Base-by-base conservation (phyloP, 1,140 invertebrate species). In the Palaemon carinicauda region DNA sequence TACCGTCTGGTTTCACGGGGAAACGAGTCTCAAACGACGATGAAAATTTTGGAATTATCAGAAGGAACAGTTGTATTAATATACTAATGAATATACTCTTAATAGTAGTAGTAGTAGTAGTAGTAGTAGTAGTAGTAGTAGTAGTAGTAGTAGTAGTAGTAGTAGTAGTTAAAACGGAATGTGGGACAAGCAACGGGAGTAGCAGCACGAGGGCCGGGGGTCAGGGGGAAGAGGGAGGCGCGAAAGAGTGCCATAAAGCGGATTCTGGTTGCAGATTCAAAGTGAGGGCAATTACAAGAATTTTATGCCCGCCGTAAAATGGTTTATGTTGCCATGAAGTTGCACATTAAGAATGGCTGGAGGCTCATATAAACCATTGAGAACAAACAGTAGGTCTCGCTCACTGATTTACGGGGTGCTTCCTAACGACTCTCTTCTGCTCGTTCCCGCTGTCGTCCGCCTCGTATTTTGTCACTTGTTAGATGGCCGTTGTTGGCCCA, bases 251-350 rank as follows among this genome's bases (percentile, higher is more conserved):
- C 54, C 74, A 54, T 86, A 86, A 86, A 86, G 77, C 27, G 74
- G 54, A 54, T 29, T 24, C 15, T 41, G 79, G 83, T 54, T 78
- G 77, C 50, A 80, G 83, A 80, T 86, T 79, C 77, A 80, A 73
- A 74, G 83, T 79, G 83, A 31, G 83, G 75, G 74, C 83, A 86
- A 86, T 86, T 86, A 86, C 83, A 86, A 73, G 83, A 86, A 86
- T 86, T 86, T 86, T 86, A 86, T 86, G 83, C 77, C 41, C 71
- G 75, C 83, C 65, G 83, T 86, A 86, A 86, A 86, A 86, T 86
- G 77, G 83, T 86, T 80, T 86, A 86, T 86, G 77, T 80, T 80
- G 77, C 77, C 83, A 78, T 86, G 83, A 86, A 86, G 83, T 52
- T 80, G 83, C 75, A 80, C 83, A 86, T 86, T 86, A 86, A 86